Percentiles rank a stretch among this genome's conserved stretches.
These are phyloP conservation scores for Amphibalanus amphitrite DNA, from an alignment of 1,140 invertebrate genomes.

Conservation along the genomic window DNA sequence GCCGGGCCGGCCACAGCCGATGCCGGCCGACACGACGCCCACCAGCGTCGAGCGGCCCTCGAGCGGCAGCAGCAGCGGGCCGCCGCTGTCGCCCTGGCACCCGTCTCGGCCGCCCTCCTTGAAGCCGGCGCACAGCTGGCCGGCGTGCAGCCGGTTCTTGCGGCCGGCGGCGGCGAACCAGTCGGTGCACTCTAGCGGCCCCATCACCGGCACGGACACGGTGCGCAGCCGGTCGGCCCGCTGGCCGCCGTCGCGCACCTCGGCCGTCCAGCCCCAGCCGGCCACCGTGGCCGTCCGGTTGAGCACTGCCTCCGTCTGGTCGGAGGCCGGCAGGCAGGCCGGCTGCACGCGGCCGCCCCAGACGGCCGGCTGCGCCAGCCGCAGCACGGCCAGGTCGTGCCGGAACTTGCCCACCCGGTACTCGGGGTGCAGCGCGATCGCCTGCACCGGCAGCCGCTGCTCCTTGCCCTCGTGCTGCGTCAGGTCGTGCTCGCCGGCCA, in stretches of 20 bases:
- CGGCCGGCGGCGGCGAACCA: slow-evolving; percentile 9
- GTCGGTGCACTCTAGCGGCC: not conserved
- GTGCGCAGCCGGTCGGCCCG: slow-evolving; percentile 9
- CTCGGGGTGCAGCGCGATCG: slow-evolving; percentile 28
- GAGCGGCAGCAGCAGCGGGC: slow-evolving; percentile 13
- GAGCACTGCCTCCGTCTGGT: not conserved
- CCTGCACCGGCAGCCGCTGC: slow-evolving; percentile 26
- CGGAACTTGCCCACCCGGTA: slow-evolving; percentile 20
- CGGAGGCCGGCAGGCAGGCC: slow-evolving; percentile 5
- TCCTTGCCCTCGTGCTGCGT: slow-evolving; percentile 25
- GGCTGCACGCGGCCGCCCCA: not conserved
- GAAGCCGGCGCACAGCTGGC: slow-evolving; percentile 13
- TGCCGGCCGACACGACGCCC: not conserved
- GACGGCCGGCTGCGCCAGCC: not conserved
- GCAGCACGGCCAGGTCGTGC: slow-evolving; percentile 2
- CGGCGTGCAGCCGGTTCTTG: slow-evolving; percentile 3
- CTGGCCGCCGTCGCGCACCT: not conserved
- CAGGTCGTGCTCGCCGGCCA: slow-evolving; percentile 25
- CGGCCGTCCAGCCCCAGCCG: slow-evolving; percentile 9
- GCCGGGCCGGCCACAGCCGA: not conserved
- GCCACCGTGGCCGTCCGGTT: not conserved
- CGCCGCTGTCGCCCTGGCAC: slow-evolving; percentile 37
- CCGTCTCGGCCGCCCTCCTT: slow-evolving; percentile 25
- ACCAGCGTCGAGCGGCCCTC: not conserved
- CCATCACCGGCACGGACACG: slow-evolving; percentile 9